Base-by-base conservation (phyloP, 2,113 vertebrate genomes). In the Motacilla alba region DNA sequence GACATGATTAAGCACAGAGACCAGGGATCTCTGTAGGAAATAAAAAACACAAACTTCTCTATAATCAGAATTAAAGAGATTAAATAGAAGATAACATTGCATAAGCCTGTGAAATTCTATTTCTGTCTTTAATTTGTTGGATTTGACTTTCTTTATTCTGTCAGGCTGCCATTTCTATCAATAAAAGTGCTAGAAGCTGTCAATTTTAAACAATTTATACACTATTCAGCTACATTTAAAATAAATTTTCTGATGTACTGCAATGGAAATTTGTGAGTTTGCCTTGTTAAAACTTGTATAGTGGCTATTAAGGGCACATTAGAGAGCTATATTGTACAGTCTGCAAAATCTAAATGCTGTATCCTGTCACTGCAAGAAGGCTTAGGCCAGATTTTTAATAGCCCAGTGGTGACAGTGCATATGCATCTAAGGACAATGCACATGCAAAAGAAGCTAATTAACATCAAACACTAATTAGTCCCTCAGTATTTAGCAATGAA, bases 381-480 rank as follows among this genome's bases (percentile, higher is more conserved):
- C 47, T 94, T 64, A 80, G 94, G 91, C 95, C 96, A 96, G 89
- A 81, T 96, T 97, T 97, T 96, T 96, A 97, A 98, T 95, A 97
- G 97, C 70, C 82, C 24, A 66, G 27, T 96, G 90, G 96, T 95
- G 96, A 96, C 91, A 93, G 87, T 83, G 83, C 81, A 95, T 94
- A 92, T 89, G 94, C 41, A 44, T 96, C 90, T 97, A 90, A 98
- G 97, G 96, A 98, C 97, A 97, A 95, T 95, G 88, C 93, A 88
- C 93, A 97, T 81, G 90, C 94, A 97, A 94, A 98, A 98, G 93
- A 66, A 98, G 92, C 97, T 98, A 98, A 98, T 98, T 98, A 98
- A 98, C 97, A 98, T 97, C 94, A 97, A 97, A 96, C 93, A 95
- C 98, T 98, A 98, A 98, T 98, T 98, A 98, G 96, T 98, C 98